phyloP scores from a whole-genome alignment of 2,888 invertebrate genomes.

The Halictus quadricinctus region DNA sequence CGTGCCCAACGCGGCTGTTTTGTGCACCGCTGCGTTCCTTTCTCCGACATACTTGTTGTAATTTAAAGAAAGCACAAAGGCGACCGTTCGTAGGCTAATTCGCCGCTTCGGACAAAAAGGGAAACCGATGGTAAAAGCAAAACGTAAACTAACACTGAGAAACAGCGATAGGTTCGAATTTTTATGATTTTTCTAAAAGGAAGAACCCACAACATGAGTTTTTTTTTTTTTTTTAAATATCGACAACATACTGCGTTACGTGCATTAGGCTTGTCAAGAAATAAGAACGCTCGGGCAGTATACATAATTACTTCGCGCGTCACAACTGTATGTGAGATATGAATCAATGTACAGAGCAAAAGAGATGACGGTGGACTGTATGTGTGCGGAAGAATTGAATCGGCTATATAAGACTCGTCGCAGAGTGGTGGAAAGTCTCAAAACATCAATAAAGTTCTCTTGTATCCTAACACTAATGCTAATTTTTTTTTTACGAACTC shows the following conservation, averaged over 20 bases:
- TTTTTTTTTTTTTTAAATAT: conserved; percentile 37
- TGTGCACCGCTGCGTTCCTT: conserved; percentile 55
- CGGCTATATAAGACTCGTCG: conserved; percentile 33
- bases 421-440: conserved; percentile 46
- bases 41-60: conserved; percentile 25
- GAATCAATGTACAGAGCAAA: conserved; percentile 57
- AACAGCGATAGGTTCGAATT: conserved; percentile 26
- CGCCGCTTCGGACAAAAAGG: background rate
- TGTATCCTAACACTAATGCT: conserved; percentile 59
- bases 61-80: conserved; percentile 44
- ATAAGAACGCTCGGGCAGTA: background rate
- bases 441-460: conserved; percentile 71
- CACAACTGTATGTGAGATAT: conserved; percentile 35
- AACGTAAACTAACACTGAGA: conserved; percentile 12
- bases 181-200: conserved; percentile 41
- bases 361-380: conserved; percentile 30
- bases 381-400: conserved; percentile 40
- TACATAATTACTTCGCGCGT: conserved; percentile 10
- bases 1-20: conserved; percentile 55
- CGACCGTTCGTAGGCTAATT: conserved; percentile 35
- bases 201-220: conserved; percentile 2
- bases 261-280: conserved; percentile 29
- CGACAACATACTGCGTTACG: conserved; percentile 22
- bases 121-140: background rate
- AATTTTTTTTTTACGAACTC: conserved; percentile 45